Conservation (phyloP, 2,888 invertebrate species). For the Phaedon cochleariae region DNA sequence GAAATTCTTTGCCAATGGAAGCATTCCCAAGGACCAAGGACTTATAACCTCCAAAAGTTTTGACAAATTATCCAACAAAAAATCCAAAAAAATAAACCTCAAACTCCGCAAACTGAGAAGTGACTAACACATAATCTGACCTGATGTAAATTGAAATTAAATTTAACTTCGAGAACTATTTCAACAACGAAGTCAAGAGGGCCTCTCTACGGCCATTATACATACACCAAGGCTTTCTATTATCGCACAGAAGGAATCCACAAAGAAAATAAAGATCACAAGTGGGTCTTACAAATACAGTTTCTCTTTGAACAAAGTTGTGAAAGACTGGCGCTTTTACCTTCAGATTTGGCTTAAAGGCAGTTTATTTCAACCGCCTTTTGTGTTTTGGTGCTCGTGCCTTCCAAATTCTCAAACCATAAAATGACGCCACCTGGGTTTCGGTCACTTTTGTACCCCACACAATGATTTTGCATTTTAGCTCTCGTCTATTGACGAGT, state of each 20-base stretch:
- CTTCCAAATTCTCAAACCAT: slow-evolving; percentile 23
- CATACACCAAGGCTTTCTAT: slow-evolving; percentile 9
- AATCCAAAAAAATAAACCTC: too few relatives aligned
- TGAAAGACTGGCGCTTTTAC: slow-evolving; percentile 27
- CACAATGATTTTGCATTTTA: slow-evolving; percentile 12
- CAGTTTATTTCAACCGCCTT: slow-evolving; percentile 26
- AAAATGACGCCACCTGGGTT: slow-evolving; percentile 11
- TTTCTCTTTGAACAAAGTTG: slow-evolving; percentile 21
- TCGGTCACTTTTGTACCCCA: background rate
- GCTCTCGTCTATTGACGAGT: background rate
- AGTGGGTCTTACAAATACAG: slow-evolving; percentile 26
- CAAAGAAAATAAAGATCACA: slow-evolving; percentile 32
- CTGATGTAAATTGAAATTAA: background rate
- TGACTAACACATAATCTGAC: background rate
- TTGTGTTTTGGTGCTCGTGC: slow-evolving; percentile 27
- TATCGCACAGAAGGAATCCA: slow-evolving; percentile 16
- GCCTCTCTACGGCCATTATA: slow-evolving; percentile 6
- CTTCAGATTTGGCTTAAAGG: slow-evolving; percentile 17
- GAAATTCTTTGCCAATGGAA: too few relatives aligned
- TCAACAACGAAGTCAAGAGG: slow-evolving; percentile 17
- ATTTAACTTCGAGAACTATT: slow-evolving; percentile 19
- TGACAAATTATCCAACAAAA: too few relatives aligned
- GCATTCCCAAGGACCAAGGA: too few relatives aligned
- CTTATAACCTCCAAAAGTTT: too few relatives aligned
- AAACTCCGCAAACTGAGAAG: too few relatives aligned